Conservation (phyloP, 2,797 vertebrate species). For the Ctenopoma multispine region DNA sequence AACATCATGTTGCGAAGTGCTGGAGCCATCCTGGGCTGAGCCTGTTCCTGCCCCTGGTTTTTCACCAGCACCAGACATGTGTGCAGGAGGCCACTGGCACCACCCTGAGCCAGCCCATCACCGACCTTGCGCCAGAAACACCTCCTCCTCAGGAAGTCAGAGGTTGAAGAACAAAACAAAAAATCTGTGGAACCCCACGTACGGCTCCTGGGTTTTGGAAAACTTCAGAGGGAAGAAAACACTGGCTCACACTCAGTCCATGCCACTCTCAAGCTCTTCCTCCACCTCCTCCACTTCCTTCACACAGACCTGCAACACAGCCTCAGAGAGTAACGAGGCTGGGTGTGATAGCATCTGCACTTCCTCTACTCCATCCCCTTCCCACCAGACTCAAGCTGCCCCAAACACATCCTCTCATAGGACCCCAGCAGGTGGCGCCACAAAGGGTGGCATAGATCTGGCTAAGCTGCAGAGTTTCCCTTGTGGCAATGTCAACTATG, state of each 20-base stretch:
- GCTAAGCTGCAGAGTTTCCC: slow-evolving; percentile 91
- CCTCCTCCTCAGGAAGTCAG: slow-evolving; percentile 82
- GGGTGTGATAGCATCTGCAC: slow-evolving; percentile 76
- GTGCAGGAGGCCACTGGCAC: slow-evolving; percentile 72
- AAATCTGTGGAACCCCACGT: slow-evolving; percentile 95
- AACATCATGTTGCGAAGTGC: slow-evolving; percentile 76
- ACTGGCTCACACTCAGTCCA: slow-evolving; percentile 83
- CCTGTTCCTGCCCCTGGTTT: slow-evolving; percentile 64
- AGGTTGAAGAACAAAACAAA: slow-evolving; percentile 93
- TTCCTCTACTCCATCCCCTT: slow-evolving; percentile 68
- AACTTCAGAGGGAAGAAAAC: slow-evolving; percentile 83
- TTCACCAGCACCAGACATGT: slow-evolving; percentile 13
- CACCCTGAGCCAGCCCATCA: slow-evolving; percentile 76
- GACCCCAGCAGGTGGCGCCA: slow-evolving; percentile 42
- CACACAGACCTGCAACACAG: slow-evolving; percentile 47
- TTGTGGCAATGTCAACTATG: slow-evolving; percentile 92
- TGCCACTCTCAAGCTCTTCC: slow-evolving; percentile 78
- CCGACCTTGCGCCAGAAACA: slow-evolving; percentile 78
- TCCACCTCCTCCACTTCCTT: slow-evolving; percentile 43
- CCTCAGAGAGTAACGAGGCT: slow-evolving; percentile 78
- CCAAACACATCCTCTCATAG: slow-evolving; percentile 62
- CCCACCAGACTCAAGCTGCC: slow-evolving; percentile 75
- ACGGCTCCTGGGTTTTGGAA: slow-evolving; percentile 92
- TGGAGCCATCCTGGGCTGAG: slow-evolving; percentile 83
- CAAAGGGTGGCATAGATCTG: slow-evolving; percentile 79